These are phyloP conservation scores for Meghimatium bilineatum DNA, from an alignment of 2,888 invertebrate genomes.

Conservation along the genomic window DNA sequence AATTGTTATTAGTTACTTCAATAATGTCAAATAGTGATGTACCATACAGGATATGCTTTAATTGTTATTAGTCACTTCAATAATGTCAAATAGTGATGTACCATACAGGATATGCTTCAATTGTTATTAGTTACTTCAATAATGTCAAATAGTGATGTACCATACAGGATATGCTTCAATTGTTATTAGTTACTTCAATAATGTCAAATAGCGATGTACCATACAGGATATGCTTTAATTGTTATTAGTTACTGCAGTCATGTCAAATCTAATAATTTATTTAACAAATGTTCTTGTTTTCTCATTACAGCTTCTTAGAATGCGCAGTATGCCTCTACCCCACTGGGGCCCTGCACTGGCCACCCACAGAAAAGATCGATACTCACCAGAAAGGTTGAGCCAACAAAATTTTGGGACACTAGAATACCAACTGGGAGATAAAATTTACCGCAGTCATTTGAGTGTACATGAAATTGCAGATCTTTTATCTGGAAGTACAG, in stretches of 20 bases:
- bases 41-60: no score
- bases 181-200: no score
- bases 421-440: conserved; percentile 41
- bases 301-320: conserved; percentile 43
- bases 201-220: no score
- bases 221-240: no score
- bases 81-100: no score
- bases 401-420: conserved; percentile 30
- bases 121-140: no score
- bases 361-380: conserved; percentile 46
- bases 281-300: neutral
- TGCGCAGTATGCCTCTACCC: conserved; percentile 49
- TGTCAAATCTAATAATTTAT: neutral
- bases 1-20: no score
- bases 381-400: conserved; percentile 33
- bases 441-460: conserved; percentile 36
- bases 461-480: conserved; percentile 47
- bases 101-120: no score
- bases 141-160: no score
- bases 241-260: neutral
- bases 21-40: no score
- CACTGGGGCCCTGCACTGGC: conserved; percentile 53
- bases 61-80: no score
- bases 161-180: no score
- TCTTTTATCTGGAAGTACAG: conserved; percentile 46